phyloP scores from a whole-genome alignment of 2,888 invertebrate species.

The Epistrophe eligans region DNA sequence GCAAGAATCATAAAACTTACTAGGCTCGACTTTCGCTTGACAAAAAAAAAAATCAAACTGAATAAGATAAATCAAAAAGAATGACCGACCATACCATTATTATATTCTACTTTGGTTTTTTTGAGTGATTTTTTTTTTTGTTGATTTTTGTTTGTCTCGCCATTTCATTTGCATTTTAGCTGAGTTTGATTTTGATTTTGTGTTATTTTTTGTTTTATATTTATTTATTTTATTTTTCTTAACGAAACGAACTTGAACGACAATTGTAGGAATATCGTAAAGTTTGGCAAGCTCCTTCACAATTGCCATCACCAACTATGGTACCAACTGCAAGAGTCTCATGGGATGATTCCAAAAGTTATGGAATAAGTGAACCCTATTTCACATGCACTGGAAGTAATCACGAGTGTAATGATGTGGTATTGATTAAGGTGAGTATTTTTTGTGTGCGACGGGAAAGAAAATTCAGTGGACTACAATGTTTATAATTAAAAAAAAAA shows the following conservation, averaged over 20 bases:
- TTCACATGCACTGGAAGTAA: conserved; percentile 82
- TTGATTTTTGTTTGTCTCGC: conserved; percentile 24
- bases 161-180: conserved; percentile 45
- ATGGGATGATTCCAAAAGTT: conserved; percentile 83
- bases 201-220: conserved; percentile 58
- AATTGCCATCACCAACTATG: conserved; percentile 82
- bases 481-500: no score
- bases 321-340: conserved; percentile 82
- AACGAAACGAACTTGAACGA: conserved; percentile 61
- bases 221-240: conserved; percentile 68
- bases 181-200: conserved; percentile 37
- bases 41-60: conserved; percentile 15
- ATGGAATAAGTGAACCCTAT: conserved; percentile 80
- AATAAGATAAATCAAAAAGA: conserved; percentile 23
- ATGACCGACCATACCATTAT: conserved; percentile 42
- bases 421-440: conserved; percentile 83
- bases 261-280: conserved; percentile 80
- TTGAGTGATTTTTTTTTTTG: conserved; percentile 24
- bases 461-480: background rate
- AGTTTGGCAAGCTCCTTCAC: conserved; percentile 81
- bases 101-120: conserved; percentile 3
- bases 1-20: conserved; percentile 6
- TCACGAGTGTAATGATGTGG: conserved; percentile 84
- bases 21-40: conserved; percentile 33
- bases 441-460: background rate